Evolutionary conservation across 2,888 invertebrate species (phyloP), one percentile per base, ranked within the genome.

Genomic region (Machimus rusticus): DNA sequence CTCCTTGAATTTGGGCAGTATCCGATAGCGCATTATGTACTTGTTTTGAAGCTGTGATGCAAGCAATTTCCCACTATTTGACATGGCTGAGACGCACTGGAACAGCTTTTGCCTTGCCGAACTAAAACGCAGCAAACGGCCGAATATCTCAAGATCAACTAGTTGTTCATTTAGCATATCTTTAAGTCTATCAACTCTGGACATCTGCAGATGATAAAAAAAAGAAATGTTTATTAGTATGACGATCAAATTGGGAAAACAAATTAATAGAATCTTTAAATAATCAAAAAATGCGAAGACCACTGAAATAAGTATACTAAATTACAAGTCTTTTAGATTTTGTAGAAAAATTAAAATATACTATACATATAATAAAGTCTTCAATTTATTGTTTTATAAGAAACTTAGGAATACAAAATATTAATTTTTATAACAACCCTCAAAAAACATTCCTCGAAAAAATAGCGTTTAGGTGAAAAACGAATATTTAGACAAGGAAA

Each of bases 71-170:
- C 90, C 91, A 88, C 91, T 91, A 86, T 90, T 90, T 90, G 91
- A 91, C 77, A 93, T 86, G 1, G 91, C 90, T 74, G 91, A 90
- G 74, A 92, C 89, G 81, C 92, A 92, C 55, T 90, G 90, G 88
- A 92, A 90, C n/a, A 93, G 90, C 89, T 92, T 91, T 86, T 91
- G 90, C n/a, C 92, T 91, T 3, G 91, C 91, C n/a, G 91, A 91
- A 87, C 91, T 90, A 87, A 91, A 91, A 77, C 91, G 91, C 16
- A 93, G 88, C 1, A 93, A 90, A 14, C 92, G 91, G 28, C 90
- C 89, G 88, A 93, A 93, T 6, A 92, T 91, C 55, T 91, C 90
- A 86, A 93, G 89, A 89, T 92, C 91, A 9, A 91, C 90, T 8
- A 93, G 89, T 88, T 93, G 92, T 88, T 92, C 91, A 51, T 91